Conservation (phyloP, 1,140 invertebrate species). For the Ericerus pela region DNA sequence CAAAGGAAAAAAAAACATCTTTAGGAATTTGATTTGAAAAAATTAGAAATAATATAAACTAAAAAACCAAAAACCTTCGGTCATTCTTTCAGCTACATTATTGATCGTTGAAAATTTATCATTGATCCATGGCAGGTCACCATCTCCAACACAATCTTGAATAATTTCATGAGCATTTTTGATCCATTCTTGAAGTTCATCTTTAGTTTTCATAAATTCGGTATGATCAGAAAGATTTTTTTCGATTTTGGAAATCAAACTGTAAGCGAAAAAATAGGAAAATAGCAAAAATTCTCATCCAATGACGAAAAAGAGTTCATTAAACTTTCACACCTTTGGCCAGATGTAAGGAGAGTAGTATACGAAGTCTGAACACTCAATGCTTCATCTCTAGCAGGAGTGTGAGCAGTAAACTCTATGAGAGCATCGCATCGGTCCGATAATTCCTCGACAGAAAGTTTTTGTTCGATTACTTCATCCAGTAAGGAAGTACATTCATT, state of each 20-base stretch:
- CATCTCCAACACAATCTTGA: conserved; percentile 64
- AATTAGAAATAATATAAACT: not conserved
- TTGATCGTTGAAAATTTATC: conserved; percentile 64
- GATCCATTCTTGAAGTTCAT: conserved; percentile 67
- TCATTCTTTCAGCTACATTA: conserved; percentile 24
- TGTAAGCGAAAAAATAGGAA: conserved; percentile 15
- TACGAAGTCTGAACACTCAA: conserved; percentile 68
- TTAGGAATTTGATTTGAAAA: not conserved
- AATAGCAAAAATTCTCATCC: not conserved
- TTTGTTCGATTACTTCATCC: conserved; percentile 57
- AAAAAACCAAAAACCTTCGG: conserved; percentile 22
- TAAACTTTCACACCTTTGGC: conserved; percentile 37
- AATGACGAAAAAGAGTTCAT: not conserved
- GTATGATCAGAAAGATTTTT: conserved; percentile 79
- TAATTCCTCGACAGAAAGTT: conserved; percentile 61
- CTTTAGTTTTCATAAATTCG: conserved; percentile 70
- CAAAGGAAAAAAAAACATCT: conserved; percentile 31
- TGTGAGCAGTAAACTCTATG: conserved; percentile 67
- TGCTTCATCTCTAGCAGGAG: conserved; percentile 67
- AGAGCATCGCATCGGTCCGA: conserved; percentile 74
- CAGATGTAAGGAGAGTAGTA: conserved; percentile 54
- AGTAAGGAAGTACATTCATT: conserved; percentile 56
- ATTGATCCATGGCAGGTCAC: conserved; percentile 57
- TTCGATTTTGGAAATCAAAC: conserved; percentile 63
- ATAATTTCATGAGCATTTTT: conserved; percentile 57